Conservation (phyloP, 2,113 vertebrate species). For the Delphinus delphis region DNA sequence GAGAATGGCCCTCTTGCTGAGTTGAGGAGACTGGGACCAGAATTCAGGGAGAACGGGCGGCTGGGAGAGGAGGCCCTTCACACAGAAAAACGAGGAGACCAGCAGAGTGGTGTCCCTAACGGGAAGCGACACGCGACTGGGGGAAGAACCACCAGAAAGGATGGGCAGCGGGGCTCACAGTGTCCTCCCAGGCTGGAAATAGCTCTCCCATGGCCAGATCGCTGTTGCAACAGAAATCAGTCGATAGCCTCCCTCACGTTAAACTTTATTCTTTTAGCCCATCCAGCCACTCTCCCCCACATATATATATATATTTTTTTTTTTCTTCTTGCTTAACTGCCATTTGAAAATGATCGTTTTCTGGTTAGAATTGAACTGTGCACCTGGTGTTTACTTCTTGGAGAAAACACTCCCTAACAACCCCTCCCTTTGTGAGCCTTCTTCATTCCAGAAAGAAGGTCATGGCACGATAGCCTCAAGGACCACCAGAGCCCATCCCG, state of each 20-base stretch:
- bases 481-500: neutral
- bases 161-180: accelerated
- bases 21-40: too few species aligned
- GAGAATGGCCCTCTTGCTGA: accelerated
- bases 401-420: neutral
- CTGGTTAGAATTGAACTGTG: neutral
- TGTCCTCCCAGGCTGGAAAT: accelerated
- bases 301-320: neutral
- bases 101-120: neutral
- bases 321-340: neutral
- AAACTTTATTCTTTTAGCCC: accelerated
- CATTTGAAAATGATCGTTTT: neutral
- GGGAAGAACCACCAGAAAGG: accelerated
- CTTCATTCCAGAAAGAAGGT: neutral
- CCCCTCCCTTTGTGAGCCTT: neutral
- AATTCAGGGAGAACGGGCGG: neutral
- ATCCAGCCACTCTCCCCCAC: neutral
- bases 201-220: neutral
- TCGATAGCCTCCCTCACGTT: accelerated
- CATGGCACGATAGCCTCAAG: neutral
- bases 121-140: neutral
- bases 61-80: too few species aligned
- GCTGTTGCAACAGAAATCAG: neutral
- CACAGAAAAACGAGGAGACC: neutral
- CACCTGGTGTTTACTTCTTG: neutral